These are phyloP conservation scores for Channallabes apus DNA, from an alignment of 2,797 vertebrate species.

Conservation along the genomic window DNA sequence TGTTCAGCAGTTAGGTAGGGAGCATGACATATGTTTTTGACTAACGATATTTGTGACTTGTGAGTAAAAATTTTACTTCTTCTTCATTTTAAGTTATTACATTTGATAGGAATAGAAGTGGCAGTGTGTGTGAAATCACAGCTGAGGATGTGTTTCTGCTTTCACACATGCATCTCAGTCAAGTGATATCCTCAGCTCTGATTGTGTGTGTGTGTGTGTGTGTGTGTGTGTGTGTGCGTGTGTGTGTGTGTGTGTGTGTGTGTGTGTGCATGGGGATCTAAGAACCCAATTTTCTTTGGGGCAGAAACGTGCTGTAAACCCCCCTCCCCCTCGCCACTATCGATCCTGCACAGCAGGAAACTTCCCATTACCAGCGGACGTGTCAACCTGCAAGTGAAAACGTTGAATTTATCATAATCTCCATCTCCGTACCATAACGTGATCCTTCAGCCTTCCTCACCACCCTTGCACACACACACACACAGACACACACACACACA, in stretches of 20 bases:
- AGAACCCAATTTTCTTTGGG: slow-evolving; percentile 7
- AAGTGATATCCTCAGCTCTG: neutral
- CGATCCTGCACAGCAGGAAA: neutral
- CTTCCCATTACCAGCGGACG: slow-evolving; percentile 13
- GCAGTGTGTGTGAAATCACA: neutral
- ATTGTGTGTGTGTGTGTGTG: neutral
- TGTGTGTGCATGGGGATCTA: neutral
- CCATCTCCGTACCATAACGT: neutral
- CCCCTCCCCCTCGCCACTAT: neutral
- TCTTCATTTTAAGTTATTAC: neutral
- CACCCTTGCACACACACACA: no score
- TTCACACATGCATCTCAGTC: neutral
- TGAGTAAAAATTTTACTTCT: neutral
- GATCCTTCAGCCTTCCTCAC: no score
- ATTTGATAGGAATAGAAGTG: neutral
- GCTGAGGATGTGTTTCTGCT: neutral
- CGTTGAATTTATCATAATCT: slow-evolving; percentile 23
- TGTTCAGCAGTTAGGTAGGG: no score
- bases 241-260: neutral
- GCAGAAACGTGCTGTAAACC: neutral
- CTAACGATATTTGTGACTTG: no score
- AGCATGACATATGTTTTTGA: no score
- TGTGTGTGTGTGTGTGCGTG: no score
- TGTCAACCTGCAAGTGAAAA: slow-evolving; percentile 5
- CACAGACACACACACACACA: no score